Base-by-base conservation (phyloP, 2,888 invertebrate species). In the Sesamia inferens region DNA sequence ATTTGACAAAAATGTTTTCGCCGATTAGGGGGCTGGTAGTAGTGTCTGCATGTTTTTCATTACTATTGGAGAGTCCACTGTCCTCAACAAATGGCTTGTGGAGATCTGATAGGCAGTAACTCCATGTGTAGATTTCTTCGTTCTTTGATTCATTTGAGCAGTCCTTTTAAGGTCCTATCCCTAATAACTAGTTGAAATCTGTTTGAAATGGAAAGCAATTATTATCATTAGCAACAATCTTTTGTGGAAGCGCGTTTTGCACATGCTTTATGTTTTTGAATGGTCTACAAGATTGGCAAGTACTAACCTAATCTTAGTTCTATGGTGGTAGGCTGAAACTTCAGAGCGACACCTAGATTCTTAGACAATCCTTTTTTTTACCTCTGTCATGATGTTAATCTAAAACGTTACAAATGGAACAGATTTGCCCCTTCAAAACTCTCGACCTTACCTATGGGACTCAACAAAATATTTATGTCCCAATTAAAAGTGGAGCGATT, bases 121-220 rank as follows among this genome's bases (percentile, higher is more conserved):
- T n/a, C n/a, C n/a, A n/a, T n/a, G n/a, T n/a, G n/a, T n/a, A n/a
- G n/a, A n/a, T n/a, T n/a, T n/a, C n/a, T n/a, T n/a, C n/a, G n/a
- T n/a, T n/a, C n/a, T n/a, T 75, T 44, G 44, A 44, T 44, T 67
- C 16, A 16, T 47, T 47, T 59, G 51, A 74, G 67, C 51, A 66
- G 74, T 44, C 6, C 13, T 19, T 31, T 8, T 19, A 10, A 48
- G 19, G 8, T n/a, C 31, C 31, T 31, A 61, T 59, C 14, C 14
- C 22, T 16, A 48, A 24, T 2, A 57, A 7, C 24, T n/a, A 19
- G 39, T 75, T 55, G 31, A 16, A 67, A 39, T 51, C 2, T 66
- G 5, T 62, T 39, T 39, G 39, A 16, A 47, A 39, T 51, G 19
- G 16, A 13, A 44, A 14, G 14, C 0, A 22, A 48, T 19, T 14